Evolutionary conservation across 2,888 invertebrate species (phyloP), one percentile per base, ranked within the genome.

Genomic region (Nymphalis urticae): DNA sequence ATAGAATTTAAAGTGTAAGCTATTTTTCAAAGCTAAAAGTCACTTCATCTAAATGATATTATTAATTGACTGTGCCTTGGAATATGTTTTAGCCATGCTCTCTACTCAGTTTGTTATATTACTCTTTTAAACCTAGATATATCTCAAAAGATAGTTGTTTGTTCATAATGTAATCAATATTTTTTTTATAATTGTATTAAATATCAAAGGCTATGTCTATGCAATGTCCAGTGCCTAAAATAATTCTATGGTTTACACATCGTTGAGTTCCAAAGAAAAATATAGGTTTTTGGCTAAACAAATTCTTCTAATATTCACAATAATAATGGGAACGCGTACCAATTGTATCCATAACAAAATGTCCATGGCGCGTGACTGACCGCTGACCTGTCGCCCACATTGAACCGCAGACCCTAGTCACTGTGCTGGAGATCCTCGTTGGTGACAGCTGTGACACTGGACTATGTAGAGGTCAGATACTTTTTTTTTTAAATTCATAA

Each of bases 291-390:
- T 2, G 27, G 4, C 24, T n/a, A 27, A 24, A 48, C 13, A n/a
- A 36, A 16, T 66, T 10, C 42, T 8, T 7, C 5, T 9, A 71
- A 71, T 64, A 63, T 66, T 63, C 66, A 68, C 60, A 61, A 58
- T 62, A 59, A 66, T 76, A 85, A 79, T 88, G 87, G 84, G 82
- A 69, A 81, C 80, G 68, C 58, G 65, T 61, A 50, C 59, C 74
- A 66, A 82, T 84, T 80, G 81, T 81, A 77, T 77, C 72, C 62
- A 66, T 69, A 71, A 77, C 74, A 76, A 76, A 73, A 78, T 70
- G 70, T 53, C 68, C 73, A 73, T 62, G 36, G 67, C 65, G 81
- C 89, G 85, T 88, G 88, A 86, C 87, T 80, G 71, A 61, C 69
- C 77, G 64, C 70, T 73, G 67, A 64, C 59, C 68, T 65, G 68